Base-by-base conservation (phyloP, 2,797 vertebrate genomes). In the Paramormyrops hopkinsi region DNA sequence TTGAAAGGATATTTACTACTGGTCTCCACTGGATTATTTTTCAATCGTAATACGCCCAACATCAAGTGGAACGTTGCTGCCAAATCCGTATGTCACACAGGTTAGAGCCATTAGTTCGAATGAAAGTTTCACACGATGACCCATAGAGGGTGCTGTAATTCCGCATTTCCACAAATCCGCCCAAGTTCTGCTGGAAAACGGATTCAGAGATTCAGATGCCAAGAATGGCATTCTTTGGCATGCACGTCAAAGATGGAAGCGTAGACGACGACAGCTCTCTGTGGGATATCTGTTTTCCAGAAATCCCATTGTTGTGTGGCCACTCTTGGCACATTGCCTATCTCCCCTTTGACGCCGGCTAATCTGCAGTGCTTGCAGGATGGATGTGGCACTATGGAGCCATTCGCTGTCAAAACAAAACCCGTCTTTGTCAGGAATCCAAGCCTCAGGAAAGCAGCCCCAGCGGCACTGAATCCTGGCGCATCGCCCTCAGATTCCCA, bases 341-440 rank as follows among this genome's bases (percentile, higher is more conserved):
- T 90, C 90, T 89, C 37, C 8, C 14, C 87, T 76, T 86, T 41
- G 50, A 88, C 56, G 46, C 41, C 17, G 8, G 25, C 79, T 48
- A 51, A 91, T 90, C 89, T 88, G 53, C 88, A 51, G 82, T 84
- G 44, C 88, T 84, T 62, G 88, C 89, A 88, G 88, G 90, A 91
- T 73, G 91, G 89, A 65, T 85, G 62, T 79, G 82, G 90, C 89
- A 90, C 89, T 87, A 86, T 53, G 85, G 79, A 54, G 51, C 88
- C 73, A 48, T 56, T 12, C 59, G 90, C 91, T 92, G 91, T 92
- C 89, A 65, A 92, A 93, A 93, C 92, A 93, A 90, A 90, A 73
- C 90, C 22, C 4, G 87, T 89, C 73, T 88, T 89, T 88, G 89
- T 91, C 76, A 53, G 91, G 91, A 92, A 92, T 91, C 90, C 89